Evolutionary conservation across 2,113 vertebrate genomes (phyloP), one percentile per base, ranked within the genome.

Genomic region (Camelus bactrianus): DNA sequence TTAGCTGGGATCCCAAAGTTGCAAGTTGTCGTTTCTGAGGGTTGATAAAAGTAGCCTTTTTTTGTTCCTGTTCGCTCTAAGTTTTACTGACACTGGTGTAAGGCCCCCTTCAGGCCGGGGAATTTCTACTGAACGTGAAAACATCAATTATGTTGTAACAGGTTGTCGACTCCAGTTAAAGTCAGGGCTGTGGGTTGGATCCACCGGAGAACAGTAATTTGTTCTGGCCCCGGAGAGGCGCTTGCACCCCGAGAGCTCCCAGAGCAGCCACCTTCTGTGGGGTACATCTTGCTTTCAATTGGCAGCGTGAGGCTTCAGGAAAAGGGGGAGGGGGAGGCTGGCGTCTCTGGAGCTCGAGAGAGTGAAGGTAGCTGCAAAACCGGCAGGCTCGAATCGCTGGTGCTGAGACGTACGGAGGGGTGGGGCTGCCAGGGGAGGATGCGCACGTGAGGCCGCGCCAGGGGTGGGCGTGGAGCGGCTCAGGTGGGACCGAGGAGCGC

Each of bases 241-340:
- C n/a, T 77, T 1, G 70, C 75, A 11, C 26, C 70, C 85, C 42
- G 4, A 62, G 38, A 95, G 84, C 72, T 90, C 52, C 1, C 6
- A 5, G 89, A 26, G 30, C 24, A 3, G 65, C 32, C 22, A 77
- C 93, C 89, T 94, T 30, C 32, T 30, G 50, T 9, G 85, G 26
- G 92, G 75, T 26, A 35, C 69, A 35, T 88, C 92, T 84, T 28
- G 89, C 95, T 93, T 95, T 91, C 91, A 1, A n/a, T 93, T 56
- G 91, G 92, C 87, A 65, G 48, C 28, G 2, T 1, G 75, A 38
- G 81, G 17, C 79, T 65, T 15, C 82, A 72, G 60, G 20, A 35
- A 24, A 80, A 50, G 83, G 9, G 2, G 48, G 72, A 81, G 91
- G 48, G 42, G 22, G 65, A 19, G 50, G 79, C 73, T 82, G 94